phyloP scores from a whole-genome alignment of 2,113 vertebrate genomes.

The Irena cyanogastra region DNA sequence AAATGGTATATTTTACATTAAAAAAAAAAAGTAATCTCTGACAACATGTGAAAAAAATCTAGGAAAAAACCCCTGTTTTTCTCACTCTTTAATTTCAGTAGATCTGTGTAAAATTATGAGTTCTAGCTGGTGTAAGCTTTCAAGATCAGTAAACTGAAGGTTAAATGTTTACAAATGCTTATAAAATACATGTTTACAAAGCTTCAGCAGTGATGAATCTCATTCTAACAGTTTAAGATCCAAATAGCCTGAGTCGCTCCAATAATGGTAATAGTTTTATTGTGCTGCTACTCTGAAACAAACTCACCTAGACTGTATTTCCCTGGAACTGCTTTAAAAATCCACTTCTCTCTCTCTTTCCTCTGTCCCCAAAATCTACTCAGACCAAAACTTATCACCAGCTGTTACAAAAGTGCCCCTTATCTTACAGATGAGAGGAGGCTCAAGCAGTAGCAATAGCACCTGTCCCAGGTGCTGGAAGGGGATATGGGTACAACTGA shows the following conservation, averaged over 20 bases:
- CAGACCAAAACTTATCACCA: background rate
- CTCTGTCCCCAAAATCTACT: accelerated
- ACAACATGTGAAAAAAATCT: too few species aligned
- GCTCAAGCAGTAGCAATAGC: background rate
- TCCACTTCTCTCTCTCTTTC: too few species aligned
- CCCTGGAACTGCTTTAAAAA: background rate
- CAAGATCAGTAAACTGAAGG: background rate
- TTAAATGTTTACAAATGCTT: background rate
- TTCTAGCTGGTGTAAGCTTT: background rate
- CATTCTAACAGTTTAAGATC: background rate
- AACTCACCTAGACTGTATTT: background rate
- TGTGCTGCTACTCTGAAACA: background rate
- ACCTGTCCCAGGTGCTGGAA: background rate
- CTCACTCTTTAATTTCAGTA: background rate
- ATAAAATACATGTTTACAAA: background rate
- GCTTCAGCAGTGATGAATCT: background rate
- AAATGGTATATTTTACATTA: background rate
- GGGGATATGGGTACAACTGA: background rate
- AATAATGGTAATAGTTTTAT: background rate
- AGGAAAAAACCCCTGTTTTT: too few species aligned
- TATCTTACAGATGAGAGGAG: background rate
- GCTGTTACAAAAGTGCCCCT: background rate
- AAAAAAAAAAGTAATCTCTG: background rate
- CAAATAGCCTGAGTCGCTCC: background rate
- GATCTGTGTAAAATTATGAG: background rate